Base-by-base conservation (phyloP, 2,888 invertebrate genomes). In the Coremacera marginata region DNA sequence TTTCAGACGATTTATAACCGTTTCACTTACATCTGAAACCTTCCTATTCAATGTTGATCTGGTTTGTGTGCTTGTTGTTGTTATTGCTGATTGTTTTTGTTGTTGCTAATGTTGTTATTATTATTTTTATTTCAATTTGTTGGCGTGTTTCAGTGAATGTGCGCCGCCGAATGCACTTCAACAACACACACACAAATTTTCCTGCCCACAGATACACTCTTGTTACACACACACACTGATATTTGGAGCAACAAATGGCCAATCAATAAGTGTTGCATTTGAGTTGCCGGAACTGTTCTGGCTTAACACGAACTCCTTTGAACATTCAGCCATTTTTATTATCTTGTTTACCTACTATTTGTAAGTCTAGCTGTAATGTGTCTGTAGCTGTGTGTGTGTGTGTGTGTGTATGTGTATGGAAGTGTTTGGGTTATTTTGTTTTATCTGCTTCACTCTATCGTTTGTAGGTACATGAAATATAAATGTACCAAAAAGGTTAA, bases 171-270 rank as follows among this genome's bases (percentile, higher is more conserved):
- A 60, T 60, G 27, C 60, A 60, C 27, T 60, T 25, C 60, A 22
- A 37, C 34, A 49, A 27, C 55, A 71, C 34, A 70, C 27, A 70
- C 27, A 70, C 57, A 34, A 14, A 60, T 22, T 27, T 57, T 22
- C 71, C 9, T 9, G 19, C 22, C 14, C 44, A 44, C 44, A 60
- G 22, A 71, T n/a, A 65, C 16, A 67, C 65, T 22, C 25, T 7
- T 5, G 22, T 4, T 22, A 65, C 14, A 67, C 65, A 55, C 25
- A 27, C 31, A 34, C 55, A 14, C 7, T 5, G 22, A 11, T 55
- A 70, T 55, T 70, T 57, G 57, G 63, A 63, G 78, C 78, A 78
- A 78, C 78, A 78, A 78, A 73, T 76, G 76, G 78, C 78, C 73
- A 78, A 77, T 77, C 76, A 70, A 77, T 79, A 74, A 73, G 60